phyloP scores from a whole-genome alignment of 2,113 vertebrate genomes.

The Plestiodon gilberti region DNA sequence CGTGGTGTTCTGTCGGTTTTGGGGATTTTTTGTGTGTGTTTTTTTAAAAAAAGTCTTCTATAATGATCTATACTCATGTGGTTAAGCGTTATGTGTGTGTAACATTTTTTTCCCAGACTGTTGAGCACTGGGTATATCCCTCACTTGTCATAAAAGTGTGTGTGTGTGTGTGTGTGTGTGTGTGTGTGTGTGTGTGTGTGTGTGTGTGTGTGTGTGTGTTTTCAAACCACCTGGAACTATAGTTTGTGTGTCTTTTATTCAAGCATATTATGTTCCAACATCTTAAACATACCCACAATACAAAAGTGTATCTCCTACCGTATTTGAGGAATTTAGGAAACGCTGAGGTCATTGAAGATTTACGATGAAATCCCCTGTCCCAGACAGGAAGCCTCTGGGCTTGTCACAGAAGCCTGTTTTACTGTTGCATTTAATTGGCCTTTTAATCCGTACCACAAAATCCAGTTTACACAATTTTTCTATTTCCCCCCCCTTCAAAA shows the following conservation, averaged over 20 bases:
- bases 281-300: slow-evolving; percentile 15
- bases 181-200: neutral
- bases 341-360: slow-evolving; percentile 50
- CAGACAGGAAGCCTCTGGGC: slow-evolving; percentile 53
- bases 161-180: neutral
- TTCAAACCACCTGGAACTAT: neutral
- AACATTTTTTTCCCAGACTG: slow-evolving; percentile 38
- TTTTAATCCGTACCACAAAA: slow-evolving; percentile 37
- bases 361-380: slow-evolving; percentile 29
- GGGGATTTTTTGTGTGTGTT: neutral
- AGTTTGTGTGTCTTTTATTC: slow-evolving; percentile 36
- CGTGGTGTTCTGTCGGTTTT: slow-evolving; percentile 38
- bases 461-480: slow-evolving; percentile 14
- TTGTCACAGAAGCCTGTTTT: slow-evolving; percentile 38
- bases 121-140: slow-evolving; percentile 53
- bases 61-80: slow-evolving; percentile 50
- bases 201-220: no score
- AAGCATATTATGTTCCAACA: slow-evolving; percentile 57
- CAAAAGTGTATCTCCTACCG: slow-evolving; percentile 30
- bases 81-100: slow-evolving; percentile 1
- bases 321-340: slow-evolving; percentile 61
- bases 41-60: slow-evolving; percentile 41
- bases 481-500: neutral
- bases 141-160: slow-evolving; percentile 48
- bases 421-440: slow-evolving; percentile 34